Base-by-base conservation (phyloP, 2,888 invertebrate genomes). In the Branchellion lobata region DNA sequence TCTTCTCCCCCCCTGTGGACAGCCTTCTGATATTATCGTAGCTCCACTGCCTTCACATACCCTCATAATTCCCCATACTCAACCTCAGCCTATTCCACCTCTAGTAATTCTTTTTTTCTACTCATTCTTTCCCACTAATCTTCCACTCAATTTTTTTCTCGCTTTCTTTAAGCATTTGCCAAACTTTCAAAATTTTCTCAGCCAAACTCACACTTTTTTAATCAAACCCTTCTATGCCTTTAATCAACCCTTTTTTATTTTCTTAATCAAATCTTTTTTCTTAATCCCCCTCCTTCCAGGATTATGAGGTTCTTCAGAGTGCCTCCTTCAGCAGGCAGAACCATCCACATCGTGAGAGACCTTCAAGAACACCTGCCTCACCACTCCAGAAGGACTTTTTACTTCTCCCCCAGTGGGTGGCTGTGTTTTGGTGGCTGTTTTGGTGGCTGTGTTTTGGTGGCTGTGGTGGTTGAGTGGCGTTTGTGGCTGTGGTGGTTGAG, bases 261-360 rank as follows among this genome's bases (percentile, higher is more conserved):
- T 18, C 47, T 47, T 47, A 8, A n/a, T n/a, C n/a, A n/a, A n/a
- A n/a, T n/a, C n/a, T n/a, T n/a, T n/a, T n/a, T n/a, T n/a, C n/a
- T n/a, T n/a, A n/a, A n/a, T n/a, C 29, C 29, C n/a, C n/a, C n/a
- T n/a, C 8, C 72, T 18, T n/a, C 8, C 21, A 96, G 97, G 89
- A 89, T 96, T 84, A 89, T 98, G 82, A 96, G 95, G 74, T 98
- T 96, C 89, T 92, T 96, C 80, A 85, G 98, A 83, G 95, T 96
- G 14, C 96, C 98, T 91, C 98, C 98, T 34, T 96, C 96, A 68
- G 92, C 93, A 71, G 98, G 98, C 33, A 91, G 98, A 82, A 90
- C 92, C 79, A 89, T 99, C 83, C 98, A 99, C 90, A 94, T 99
- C 90, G 96, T 96, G 51, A 92, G 93, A 40, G 97, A 98, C 88